Conservation (phyloP, 2,888 invertebrate genomes). For the Diabrotica balteata region DNA sequence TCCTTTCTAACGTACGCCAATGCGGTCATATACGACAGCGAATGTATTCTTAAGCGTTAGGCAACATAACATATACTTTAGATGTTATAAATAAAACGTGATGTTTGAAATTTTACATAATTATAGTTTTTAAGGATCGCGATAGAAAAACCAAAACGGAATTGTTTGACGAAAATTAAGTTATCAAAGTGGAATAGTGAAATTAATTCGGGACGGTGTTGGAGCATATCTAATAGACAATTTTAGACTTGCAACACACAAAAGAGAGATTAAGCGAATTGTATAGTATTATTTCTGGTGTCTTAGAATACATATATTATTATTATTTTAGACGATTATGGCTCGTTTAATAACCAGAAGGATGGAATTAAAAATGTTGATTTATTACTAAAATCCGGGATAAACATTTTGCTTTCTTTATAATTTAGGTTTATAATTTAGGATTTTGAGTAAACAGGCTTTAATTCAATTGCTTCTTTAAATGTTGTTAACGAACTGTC, state of each 20-base stretch:
- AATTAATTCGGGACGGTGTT: conserved; percentile 27
- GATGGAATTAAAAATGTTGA: no score
- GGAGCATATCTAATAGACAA: conserved; percentile 18
- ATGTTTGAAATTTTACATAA: conserved; percentile 32
- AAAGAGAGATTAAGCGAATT: neutral
- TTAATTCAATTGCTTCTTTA: no score
- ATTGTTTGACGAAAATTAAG: conserved; percentile 32
- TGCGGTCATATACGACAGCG: conserved; percentile 7
- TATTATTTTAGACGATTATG: no score
- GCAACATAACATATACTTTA: conserved; percentile 36
- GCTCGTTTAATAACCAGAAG: no score
- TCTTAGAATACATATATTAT: no score
- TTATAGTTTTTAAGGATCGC: conserved; percentile 32
- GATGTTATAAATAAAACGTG: conserved; percentile 35
- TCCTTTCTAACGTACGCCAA: conserved; percentile 12
- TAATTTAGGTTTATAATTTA: no score
- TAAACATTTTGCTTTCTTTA: no score
- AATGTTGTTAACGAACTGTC: no score
- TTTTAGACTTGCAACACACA: conserved; percentile 14
- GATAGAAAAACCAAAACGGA: conserved; percentile 20
- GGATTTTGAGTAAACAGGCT: no score
- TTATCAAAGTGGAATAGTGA: conserved; percentile 23
- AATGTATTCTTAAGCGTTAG: conserved; percentile 16
- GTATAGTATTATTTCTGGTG: no score
- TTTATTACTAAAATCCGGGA: no score